Evolutionary conservation across 2,797 vertebrate genomes (phyloP).

Genomic region (Anomalospiza imberbis): DNA sequence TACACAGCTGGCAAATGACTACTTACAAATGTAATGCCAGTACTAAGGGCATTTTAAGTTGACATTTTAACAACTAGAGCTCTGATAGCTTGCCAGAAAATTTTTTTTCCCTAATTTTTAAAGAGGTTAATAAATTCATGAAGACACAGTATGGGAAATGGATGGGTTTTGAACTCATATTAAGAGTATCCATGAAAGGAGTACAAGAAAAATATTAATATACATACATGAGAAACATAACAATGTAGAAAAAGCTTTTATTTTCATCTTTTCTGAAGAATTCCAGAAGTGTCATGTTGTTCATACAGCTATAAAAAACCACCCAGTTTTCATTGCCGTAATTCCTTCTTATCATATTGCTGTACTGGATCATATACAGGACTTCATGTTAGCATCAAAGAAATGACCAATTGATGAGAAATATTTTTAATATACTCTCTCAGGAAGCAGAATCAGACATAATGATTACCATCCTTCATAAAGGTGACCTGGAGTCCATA

Average conservation of each 20-base stretch:
- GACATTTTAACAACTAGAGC: neutral
- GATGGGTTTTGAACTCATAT: neutral
- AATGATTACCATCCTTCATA: neutral
- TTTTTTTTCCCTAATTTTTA: neutral
- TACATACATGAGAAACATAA: neutral
- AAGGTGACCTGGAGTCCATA: neutral
- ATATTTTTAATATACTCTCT: neutral
- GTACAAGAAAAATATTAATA: neutral
- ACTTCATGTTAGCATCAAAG: neutral
- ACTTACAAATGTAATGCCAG: neutral
- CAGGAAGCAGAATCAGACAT: slow-evolving; percentile 33
- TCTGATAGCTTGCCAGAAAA: neutral
- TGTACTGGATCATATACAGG: neutral
- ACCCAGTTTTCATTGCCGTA: neutral
- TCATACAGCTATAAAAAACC: neutral
- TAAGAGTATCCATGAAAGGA: neutral
- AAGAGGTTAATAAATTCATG: neutral
- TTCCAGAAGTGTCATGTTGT: neutral
- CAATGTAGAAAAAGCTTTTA: neutral
- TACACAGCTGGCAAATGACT: neutral
- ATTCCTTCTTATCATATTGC: neutral
- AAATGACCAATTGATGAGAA: neutral
- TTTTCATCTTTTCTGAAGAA: neutral
- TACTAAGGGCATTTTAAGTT: neutral
- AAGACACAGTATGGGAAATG: neutral